Evolutionary conservation across 2,113 vertebrate genomes (phyloP), one percentile per base, ranked within the genome.

Genomic region (Hipposideros armiger): DNA sequence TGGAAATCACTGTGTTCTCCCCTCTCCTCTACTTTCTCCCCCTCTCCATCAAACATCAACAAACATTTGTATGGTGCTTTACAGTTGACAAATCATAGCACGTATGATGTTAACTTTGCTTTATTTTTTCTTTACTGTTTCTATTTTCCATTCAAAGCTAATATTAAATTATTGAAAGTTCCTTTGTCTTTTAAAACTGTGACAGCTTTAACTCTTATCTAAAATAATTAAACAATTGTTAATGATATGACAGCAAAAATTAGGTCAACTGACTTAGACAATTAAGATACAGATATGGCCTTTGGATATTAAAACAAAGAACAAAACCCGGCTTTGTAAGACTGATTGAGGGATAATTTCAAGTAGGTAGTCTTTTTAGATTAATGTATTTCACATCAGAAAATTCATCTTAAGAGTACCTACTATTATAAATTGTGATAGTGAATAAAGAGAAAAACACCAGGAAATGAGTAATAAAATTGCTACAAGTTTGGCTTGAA

Each of bases 261-360:
- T 45, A 82, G 56, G 22, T 62, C 87, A 94, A 28, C 56, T 94
- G 74, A 76, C 14, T 74, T 80, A 54, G 77, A 70, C 42, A 80
- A 76, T 36, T 81, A 85, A 88, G 20, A 47, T 82, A 54, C 85
- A n/a, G 26, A 47, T 69, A 56, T 66, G n/a, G 24, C 16, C 45
- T 92, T 95, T 95, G 50, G 77, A 32, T 95, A 91, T 72, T 93
- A 74, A 97, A 92, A 93, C 16, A 85, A 73, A 60, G 14, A 89
- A 87, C 26, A 64, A 84, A 81, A 87, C 5, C 11, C 76, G 24
- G 8, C 20, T 95, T 94, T 86, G 13, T 69, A 82, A 87, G 42
- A 52, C 17, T 36, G 70, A 52, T 54, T 52, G 42, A 26, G 76
- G 14, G 8, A 50, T 72, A 88, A 86, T 91, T 84, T 22, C 45